Base-by-base conservation (phyloP, 2,113 vertebrate genomes). In the Pachyramphus minor region DNA sequence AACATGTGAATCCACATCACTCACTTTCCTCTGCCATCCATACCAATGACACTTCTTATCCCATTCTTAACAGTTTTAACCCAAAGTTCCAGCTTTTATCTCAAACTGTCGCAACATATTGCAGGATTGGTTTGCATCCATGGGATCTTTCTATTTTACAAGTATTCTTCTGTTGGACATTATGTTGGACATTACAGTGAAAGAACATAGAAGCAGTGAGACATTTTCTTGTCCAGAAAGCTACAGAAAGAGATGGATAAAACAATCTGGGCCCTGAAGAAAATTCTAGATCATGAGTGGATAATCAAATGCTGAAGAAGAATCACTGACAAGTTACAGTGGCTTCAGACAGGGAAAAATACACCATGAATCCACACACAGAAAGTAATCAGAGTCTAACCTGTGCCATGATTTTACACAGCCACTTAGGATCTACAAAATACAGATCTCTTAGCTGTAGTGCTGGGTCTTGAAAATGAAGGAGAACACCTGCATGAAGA, bases 401-500 rank as follows among this genome's bases (percentile, higher is more conserved):
- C 99, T 99, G 99, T 47, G 99, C 99, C 97, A 99, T 99, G 96
- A 99, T 97, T 98, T 98, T 99, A 97, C 99, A 99, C 7, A 99
- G 97, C 99, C 99, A 99, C 95, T 99, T 99, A 3, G 99, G 99
- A 94, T 99, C 97, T 64, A 99, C 99, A 50, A 99, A 99, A 97
- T 99, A 99, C 30, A 99, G 98, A 42, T 99, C 99, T 69, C 98
- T 98, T 4, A 99, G 98, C 93, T 99, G 99, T 39, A 99, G 97
- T 3, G 98, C 98, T n/a, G 99, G 99, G 90, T 99, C 99, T 86
- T 99, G 99, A 95, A 99, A 99, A 97, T 99, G 99, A 93, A 99
- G 98, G 23, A 99, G 97, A 62, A 99, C 98, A 9, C 99, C 99
- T 99, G 84, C 22, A 47, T 59, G 53, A 83, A 95, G 76, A 92